Conservation (phyloP, 2,113 vertebrate genomes). For the Morone saxatilis region DNA sequence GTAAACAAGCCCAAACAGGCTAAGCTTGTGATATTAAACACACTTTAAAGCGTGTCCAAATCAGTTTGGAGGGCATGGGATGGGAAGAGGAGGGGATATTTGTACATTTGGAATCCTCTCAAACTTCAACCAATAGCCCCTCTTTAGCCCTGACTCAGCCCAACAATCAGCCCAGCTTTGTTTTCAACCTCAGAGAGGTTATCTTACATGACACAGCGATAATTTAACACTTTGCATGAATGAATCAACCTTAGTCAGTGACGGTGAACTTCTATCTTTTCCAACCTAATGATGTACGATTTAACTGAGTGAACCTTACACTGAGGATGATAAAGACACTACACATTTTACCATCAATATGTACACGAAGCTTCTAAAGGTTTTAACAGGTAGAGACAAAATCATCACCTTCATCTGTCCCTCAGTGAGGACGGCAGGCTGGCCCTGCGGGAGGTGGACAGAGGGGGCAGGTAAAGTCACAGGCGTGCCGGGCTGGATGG, state of each 20-base stretch:
- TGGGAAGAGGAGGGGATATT: neutral
- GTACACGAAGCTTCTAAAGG: neutral
- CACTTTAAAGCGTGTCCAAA: neutral
- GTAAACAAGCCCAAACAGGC: neutral
- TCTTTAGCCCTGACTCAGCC: neutral
- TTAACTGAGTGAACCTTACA: neutral
- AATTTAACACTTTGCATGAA: neutral
- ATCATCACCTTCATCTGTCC: conserved; percentile 93
- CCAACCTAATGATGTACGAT: neutral
- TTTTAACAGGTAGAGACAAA: neutral
- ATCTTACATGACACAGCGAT: neutral
- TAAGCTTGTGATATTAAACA: neutral
- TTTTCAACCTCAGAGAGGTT: neutral
- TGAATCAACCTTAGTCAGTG: neutral
- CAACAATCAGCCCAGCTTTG: neutral
- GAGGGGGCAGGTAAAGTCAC: conserved; percentile 90
- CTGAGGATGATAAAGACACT: neutral
- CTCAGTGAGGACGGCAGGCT: conserved; percentile 91
- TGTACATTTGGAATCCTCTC: neutral
- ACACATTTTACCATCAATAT: neutral
- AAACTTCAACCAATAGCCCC: neutral
- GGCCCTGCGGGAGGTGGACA: conserved; percentile 90
- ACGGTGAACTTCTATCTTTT: neutral
- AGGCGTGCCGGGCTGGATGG: conserved; percentile 89
- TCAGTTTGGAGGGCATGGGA: neutral